Evolutionary conservation across 2,888 invertebrate species (phyloP).

Genomic region (Drosophila mimetica): DNA sequence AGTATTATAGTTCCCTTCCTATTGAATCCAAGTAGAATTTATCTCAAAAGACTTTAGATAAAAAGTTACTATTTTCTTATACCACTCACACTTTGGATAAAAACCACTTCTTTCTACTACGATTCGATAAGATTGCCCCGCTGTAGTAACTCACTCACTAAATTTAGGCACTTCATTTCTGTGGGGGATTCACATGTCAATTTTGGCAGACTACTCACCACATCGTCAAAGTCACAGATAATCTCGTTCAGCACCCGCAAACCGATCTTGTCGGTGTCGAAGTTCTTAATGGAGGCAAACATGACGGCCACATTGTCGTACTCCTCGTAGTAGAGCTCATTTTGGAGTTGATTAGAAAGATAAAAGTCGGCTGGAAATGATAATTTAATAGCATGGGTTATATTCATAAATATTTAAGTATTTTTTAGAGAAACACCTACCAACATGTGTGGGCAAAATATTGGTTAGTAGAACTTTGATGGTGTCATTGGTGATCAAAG

Average conservation of each 20-base stretch:
- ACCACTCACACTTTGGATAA: constrained; percentile 4
- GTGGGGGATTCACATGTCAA: not conserved
- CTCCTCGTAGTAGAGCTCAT: constrained; percentile 94
- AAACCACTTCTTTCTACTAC: not conserved
- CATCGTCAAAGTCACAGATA: constrained; percentile 95
- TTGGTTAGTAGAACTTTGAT: constrained; percentile 96
- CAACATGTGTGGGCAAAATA: constrained; percentile 96
- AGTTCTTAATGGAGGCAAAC: constrained; percentile 97
- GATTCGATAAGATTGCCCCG: constrained; percentile 12
- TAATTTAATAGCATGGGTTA: not conserved
- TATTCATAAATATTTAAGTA: not conserved
- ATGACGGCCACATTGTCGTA: constrained; percentile 96
- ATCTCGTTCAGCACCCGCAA: constrained; percentile 93
- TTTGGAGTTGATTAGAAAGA: constrained; percentile 88
- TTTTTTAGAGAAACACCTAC: constrained; percentile 84
- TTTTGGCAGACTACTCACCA: constrained; percentile 84
- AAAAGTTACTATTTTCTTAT: not conserved
- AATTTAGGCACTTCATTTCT: not conserved
- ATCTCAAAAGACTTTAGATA: not conserved
- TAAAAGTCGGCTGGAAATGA: constrained; percentile 91
- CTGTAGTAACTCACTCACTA: not conserved
- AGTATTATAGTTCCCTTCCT: not conserved
- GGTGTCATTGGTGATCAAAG: constrained; percentile 92
- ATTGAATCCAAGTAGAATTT: not conserved
- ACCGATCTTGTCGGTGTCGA: constrained; percentile 88